Evolutionary conservation across 2,797 vertebrate genomes (phyloP).

Genomic region (Galaxias olidus): DNA sequence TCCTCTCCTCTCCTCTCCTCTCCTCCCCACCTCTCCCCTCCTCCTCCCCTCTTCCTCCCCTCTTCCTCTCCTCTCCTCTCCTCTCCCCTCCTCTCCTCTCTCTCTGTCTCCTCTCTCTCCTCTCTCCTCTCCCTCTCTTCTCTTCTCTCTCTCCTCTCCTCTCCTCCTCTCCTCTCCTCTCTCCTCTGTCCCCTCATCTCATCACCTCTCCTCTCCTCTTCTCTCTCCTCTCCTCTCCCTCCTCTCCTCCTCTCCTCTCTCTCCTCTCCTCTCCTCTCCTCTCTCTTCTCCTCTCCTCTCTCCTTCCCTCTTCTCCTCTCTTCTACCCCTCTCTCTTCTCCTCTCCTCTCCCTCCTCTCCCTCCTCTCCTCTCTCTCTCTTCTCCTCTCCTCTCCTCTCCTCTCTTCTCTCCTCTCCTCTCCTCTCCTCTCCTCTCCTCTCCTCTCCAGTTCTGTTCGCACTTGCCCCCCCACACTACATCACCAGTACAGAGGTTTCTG

Average conservation of each 20-base stretch:
- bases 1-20: no score
- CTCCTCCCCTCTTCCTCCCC: slow-evolving; percentile 19
- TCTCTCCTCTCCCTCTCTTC: neutral
- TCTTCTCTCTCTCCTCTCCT: no score
- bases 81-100: slow-evolving; percentile 11
- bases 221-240: no score
- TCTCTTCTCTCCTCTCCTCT: neutral
- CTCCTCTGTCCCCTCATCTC: neutral
- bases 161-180: no score
- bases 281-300: slow-evolving; percentile 11
- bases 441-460: neutral
- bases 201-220: slow-evolving; percentile 18
- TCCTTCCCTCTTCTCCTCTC: neutral
- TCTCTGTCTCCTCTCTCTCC: neutral
- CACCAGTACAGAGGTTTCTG: slow-evolving; percentile 15
- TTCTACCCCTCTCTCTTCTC: neutral
- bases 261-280: slow-evolving; percentile 36
- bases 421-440: neutral
- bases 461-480: slow-evolving; percentile 10
- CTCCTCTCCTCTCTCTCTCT: neutral
- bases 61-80: slow-evolving; percentile 7
- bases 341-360: slow-evolving; percentile 10
- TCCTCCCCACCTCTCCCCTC: no score
- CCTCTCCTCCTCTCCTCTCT: slow-evolving; percentile 40
- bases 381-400: slow-evolving; percentile 13